Conservation (phyloP, 2,113 vertebrate genomes). For the Hippopotamus amphibius region DNA sequence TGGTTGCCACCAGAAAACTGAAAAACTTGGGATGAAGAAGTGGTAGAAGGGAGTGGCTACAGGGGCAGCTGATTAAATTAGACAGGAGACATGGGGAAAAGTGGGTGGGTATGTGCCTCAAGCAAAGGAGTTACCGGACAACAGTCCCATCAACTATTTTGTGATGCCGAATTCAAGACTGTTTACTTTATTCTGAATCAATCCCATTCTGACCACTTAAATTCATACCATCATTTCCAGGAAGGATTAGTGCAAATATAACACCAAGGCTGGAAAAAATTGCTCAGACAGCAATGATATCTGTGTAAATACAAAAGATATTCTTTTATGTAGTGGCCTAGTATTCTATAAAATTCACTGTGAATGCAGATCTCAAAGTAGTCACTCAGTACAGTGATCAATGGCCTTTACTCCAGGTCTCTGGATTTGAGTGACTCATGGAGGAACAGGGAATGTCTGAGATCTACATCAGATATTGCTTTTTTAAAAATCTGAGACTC, state of each 20-base stretch:
- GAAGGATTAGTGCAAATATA: background rate
- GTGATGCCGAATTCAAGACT: background rate
- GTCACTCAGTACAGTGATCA: background rate
- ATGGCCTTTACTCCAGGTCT: background rate
- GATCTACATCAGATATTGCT: background rate
- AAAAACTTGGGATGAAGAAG: background rate
- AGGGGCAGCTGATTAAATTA: background rate
- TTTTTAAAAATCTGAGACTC: background rate
- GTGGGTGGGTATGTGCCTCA: background rate
- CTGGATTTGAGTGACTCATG: background rate
- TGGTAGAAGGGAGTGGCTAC: background rate
- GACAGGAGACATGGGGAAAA: too few species aligned
- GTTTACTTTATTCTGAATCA: constrained; percentile 13
- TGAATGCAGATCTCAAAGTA: background rate
- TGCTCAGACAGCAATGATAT: background rate
- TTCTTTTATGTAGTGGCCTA: background rate
- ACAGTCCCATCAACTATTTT: background rate
- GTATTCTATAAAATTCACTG: background rate
- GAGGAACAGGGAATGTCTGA: background rate
- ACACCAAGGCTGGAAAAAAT: background rate
- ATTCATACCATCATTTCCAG: background rate
- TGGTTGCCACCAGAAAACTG: background rate
- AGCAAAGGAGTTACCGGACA: background rate
- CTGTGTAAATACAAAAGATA: background rate
- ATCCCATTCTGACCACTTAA: background rate